These are phyloP conservation scores for Mesochorus sp. DNA, from an alignment of 2,888 invertebrate species.

Conservation along the genomic window DNA sequence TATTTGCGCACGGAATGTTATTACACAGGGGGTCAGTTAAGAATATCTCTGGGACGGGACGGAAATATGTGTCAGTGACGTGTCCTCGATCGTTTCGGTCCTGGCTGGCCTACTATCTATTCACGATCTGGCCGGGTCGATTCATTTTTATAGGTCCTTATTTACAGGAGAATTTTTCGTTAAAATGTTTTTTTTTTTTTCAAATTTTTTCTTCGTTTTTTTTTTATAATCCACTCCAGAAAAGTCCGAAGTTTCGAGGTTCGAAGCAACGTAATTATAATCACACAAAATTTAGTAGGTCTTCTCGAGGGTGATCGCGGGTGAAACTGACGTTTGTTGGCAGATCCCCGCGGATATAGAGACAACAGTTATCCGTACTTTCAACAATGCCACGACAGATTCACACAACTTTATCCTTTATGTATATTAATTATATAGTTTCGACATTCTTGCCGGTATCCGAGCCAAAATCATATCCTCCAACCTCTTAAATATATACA, in stretches of 20 bases:
- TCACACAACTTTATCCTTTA: neutral
- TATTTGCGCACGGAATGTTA: conserved; percentile 16
- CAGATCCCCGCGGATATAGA: no score
- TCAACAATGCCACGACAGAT: neutral
- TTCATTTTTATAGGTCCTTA: neutral
- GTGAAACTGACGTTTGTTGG: no score
- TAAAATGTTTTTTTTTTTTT: no score
- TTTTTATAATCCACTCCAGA: no score
- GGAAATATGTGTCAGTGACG: neutral
- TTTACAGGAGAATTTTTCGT: conserved; percentile 25
- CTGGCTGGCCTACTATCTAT: neutral
- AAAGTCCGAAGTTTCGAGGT: no score
- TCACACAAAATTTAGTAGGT: no score
- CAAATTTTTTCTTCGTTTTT: no score
- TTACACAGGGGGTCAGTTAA: conserved; percentile 37
- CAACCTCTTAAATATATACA: no score
- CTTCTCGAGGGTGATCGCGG: no score
- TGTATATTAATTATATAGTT: conserved; percentile 7
- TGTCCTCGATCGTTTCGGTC: conserved; percentile 2
- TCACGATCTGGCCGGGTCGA: neutral
- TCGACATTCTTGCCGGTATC: neutral
- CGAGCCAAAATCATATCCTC: neutral
- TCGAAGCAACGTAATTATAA: no score
- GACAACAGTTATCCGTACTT: neutral
- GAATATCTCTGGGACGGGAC: conserved; percentile 20